A percentile compares a stretch with the other conserved stretches of the same genome.
These are phyloP conservation scores for Neoscelio sp. DNA, from an alignment of 2,888 invertebrate genomes.

Conservation along the genomic window DNA sequence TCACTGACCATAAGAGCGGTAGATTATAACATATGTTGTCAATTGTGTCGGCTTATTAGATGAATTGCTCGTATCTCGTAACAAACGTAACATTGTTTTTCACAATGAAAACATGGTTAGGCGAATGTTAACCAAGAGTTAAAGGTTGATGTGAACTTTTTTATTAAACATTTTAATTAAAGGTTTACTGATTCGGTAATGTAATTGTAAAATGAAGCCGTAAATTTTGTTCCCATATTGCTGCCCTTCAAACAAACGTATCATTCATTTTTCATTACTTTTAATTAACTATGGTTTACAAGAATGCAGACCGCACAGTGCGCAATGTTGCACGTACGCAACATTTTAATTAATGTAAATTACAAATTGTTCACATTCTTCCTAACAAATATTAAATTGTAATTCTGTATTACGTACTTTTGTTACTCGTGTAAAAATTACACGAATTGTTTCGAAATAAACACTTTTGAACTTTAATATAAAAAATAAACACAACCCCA, in stretches of 20 bases:
- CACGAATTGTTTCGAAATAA: slow-evolving; percentile 20
- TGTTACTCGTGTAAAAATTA: slow-evolving; percentile 1
- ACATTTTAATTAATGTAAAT: slow-evolving; percentile 41
- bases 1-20: slow-evolving; percentile 67
- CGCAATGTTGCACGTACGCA: slow-evolving; percentile 1
- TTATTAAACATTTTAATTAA: no score
- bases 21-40: slow-evolving; percentile 71
- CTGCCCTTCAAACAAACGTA: slow-evolving; percentile 11
- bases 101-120: no score
- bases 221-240: slow-evolving; percentile 14
- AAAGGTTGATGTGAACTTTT: no score
- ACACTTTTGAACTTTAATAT: slow-evolving; percentile 15
- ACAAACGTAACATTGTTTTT: slow-evolving; percentile 7
- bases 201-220: no score
- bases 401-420: background rate
- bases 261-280: slow-evolving; percentile 23
- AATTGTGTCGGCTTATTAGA: slow-evolving; percentile 49
- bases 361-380: slow-evolving; percentile 35
- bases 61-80: background rate
- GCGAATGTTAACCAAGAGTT: no score
- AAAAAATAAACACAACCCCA: slow-evolving; percentile 21
- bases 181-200: no score
- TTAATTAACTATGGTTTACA: slow-evolving; percentile 15
- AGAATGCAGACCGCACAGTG: slow-evolving; percentile 8
- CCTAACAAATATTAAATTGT: slow-evolving; percentile 16